A percentile compares a stretch with the other conserved stretches of the same genome.
phyloP scores from a whole-genome alignment of 2,113 vertebrate genomes.

The Gallinago undulata region DNA sequence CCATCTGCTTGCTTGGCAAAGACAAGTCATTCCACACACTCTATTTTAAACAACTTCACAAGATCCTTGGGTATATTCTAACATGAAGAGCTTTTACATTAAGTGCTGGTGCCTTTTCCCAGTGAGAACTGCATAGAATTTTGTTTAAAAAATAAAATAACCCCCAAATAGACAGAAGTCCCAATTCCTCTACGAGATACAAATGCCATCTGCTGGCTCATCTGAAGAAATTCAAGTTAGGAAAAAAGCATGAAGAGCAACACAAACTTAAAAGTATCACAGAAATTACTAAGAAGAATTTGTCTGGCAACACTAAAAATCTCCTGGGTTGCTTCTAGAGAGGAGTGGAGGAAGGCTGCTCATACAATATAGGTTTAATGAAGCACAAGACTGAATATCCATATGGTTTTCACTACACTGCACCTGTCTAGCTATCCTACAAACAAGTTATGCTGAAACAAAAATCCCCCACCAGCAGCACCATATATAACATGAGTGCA shows the following conservation, averaged over 20 bases:
- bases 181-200: background rate
- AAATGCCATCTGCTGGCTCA: background rate
- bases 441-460: background rate
- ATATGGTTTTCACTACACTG: background rate
- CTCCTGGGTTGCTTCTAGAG: background rate
- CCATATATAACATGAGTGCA: rapidly evolving
- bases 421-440: background rate
- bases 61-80: background rate
- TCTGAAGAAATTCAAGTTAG: background rate
- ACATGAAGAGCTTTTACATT: background rate
- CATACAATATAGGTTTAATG: background rate
- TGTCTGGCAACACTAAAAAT: background rate
- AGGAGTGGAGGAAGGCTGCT: background rate
- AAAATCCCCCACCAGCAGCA: background rate
- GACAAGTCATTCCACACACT: background rate
- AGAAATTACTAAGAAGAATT: background rate
- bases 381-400: background rate
- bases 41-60: background rate
- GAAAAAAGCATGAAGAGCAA: background rate
- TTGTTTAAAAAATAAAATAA: background rate
- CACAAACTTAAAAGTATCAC: background rate
- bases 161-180: background rate
- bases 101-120: background rate
- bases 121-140: background rate
- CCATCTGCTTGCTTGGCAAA: background rate